A percentile compares a stretch with the other conserved stretches of the same genome.
Evolutionary conservation across 1,140 invertebrate genomes (phyloP).

Genomic region (Diorhabda elongata): DNA sequence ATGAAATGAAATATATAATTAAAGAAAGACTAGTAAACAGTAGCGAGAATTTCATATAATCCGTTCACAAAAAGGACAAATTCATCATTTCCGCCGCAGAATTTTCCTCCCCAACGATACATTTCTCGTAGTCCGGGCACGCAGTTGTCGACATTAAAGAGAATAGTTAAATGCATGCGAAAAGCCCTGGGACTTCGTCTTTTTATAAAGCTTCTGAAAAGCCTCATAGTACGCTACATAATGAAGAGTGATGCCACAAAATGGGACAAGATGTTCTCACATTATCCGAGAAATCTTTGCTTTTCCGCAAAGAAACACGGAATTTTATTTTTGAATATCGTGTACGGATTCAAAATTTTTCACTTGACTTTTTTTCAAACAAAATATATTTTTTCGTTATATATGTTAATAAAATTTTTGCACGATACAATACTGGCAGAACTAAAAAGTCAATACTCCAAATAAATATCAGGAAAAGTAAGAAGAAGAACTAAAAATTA

Average conservation of each 20-base stretch:
- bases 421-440: too few relatives aligned
- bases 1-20: too few relatives aligned
- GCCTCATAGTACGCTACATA: constrained; percentile 17
- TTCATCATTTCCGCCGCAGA: background rate
- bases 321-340: background rate
- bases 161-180: constrained; percentile 25
- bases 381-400: too few relatives aligned
- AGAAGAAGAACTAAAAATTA: too few relatives aligned
- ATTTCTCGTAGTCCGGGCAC: constrained; percentile 10
- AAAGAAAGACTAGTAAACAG: background rate
- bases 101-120: constrained; percentile 12
- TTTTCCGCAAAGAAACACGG: background rate
- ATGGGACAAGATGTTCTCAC: constrained; percentile 27
- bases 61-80: background rate
- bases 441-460: too few relatives aligned
- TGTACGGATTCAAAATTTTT: background rate
- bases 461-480: too few relatives aligned
- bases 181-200: constrained; percentile 16
- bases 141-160: constrained; percentile 22
- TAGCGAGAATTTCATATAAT: background rate
- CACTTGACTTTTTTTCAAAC: too few relatives aligned
- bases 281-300: constrained; percentile 2
- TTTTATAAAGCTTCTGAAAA: constrained; percentile 22
- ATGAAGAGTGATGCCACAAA: constrained; percentile 27
- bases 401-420: too few relatives aligned